phyloP scores from a whole-genome alignment of 2,888 invertebrate species.

The Arge pagana region DNA sequence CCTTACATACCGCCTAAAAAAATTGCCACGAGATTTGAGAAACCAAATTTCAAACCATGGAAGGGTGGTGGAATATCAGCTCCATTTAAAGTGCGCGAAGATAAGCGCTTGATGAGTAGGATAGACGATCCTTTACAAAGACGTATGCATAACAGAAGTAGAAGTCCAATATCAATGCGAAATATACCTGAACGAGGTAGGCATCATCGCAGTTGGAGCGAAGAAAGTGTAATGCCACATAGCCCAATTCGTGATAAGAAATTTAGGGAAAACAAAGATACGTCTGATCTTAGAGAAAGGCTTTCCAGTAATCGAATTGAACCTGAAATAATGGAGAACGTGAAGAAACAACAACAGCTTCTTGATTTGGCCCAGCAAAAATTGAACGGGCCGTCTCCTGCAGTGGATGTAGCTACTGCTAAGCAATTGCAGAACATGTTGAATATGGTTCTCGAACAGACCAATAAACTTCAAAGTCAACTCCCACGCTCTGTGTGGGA shows the following conservation, averaged over 20 bases:
- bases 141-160: constrained; percentile 4
- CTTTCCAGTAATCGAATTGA: constrained; percentile 43
- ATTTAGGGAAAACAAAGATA: constrained; percentile 31
- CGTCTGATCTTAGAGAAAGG: constrained; percentile 44
- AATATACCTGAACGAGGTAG: constrained; percentile 7
- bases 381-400: constrained; percentile 38
- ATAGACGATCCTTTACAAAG: constrained; percentile 1
- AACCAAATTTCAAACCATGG: constrained; percentile 28
- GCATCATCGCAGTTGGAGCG: constrained; percentile 30
- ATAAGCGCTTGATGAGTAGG: not conserved
- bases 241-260: constrained; percentile 29
- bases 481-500: constrained; percentile 55
- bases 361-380: constrained; percentile 49
- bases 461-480: constrained; percentile 51
- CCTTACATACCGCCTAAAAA: constrained; percentile 34
- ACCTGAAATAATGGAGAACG: constrained; percentile 44
- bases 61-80: constrained; percentile 27
- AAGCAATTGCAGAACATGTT: constrained; percentile 51
- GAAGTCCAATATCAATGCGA: constrained; percentile 6
- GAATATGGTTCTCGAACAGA: constrained; percentile 51
- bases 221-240: constrained; percentile 31
- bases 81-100: constrained; percentile 4
- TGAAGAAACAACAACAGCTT: constrained; percentile 47
- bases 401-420: constrained; percentile 46
- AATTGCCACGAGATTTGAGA: constrained; percentile 30